These are phyloP conservation scores for Reticulitermes speratus DNA, from an alignment of 1,140 invertebrate genomes.

Conservation along the genomic window DNA sequence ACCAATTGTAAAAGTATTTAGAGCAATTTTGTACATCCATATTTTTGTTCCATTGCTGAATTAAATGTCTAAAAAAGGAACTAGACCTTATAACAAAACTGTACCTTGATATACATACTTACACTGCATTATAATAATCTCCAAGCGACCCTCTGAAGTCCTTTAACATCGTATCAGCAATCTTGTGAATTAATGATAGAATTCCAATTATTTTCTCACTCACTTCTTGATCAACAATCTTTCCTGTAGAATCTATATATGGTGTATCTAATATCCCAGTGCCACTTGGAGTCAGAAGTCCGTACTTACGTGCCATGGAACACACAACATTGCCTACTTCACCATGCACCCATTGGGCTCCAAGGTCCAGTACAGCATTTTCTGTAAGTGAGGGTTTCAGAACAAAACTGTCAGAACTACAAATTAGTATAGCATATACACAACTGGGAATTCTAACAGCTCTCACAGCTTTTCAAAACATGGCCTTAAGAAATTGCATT, in stretches of 20 bases:
- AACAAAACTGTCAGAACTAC: neutral
- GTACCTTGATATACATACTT: neutral
- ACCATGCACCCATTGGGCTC: constrained; percentile 55
- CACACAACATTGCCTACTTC: constrained; percentile 43
- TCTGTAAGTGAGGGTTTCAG: constrained; percentile 33
- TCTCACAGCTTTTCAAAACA: too few relatives aligned
- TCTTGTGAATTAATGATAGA: constrained; percentile 19
- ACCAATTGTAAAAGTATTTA: too few relatives aligned
- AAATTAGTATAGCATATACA: neutral
- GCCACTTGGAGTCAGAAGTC: constrained; percentile 14
- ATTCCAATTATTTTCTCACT: neutral
- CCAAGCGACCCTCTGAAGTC: constrained; percentile 28
- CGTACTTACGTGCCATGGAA: constrained; percentile 37
- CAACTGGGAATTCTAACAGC: too few relatives aligned
- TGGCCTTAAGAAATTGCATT: too few relatives aligned
- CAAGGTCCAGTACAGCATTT: constrained; percentile 46
- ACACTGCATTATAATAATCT: constrained; percentile 30
- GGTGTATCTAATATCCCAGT: neutral
- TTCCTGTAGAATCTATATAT: constrained; percentile 29
- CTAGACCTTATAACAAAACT: too few relatives aligned
- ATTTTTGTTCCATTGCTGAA: too few relatives aligned
- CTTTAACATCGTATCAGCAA: neutral
- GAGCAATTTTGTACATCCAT: too few relatives aligned
- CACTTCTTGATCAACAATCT: constrained; percentile 25
- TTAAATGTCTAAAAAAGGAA: too few relatives aligned